Base-by-base conservation (phyloP, 1,140 invertebrate genomes). In the Portunus trituberculatus region DNA sequence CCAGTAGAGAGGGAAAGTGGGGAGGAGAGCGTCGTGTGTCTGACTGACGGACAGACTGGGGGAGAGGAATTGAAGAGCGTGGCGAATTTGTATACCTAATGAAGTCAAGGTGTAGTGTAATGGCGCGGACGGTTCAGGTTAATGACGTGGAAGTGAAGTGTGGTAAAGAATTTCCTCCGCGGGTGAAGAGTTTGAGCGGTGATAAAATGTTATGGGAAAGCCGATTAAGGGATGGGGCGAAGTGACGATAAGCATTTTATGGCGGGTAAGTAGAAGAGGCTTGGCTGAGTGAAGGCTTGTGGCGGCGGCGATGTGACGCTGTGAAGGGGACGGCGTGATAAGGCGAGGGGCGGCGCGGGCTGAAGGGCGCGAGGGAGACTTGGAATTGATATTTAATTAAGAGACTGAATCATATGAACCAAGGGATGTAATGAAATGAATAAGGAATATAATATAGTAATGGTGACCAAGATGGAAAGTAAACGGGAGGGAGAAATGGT, bases 201-300 rank as follows among this genome's bases (percentile, higher is more conserved):
- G 67, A 76, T 76, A n/a, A 76, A 76, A n/a, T 76, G 67, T 76
- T 76, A 76, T 76, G 67, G 67, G 67, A 76, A 76, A 76, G 67
- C 67, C 67, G 67, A 76, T 76, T 76, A 76, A 76, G 67, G 67
- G 67, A 76, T 20, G 67, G 67, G n/a, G 67, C 20, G 67, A 76
- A 76, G 67, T 76, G 67, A 76, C 67, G 67, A 76, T 76, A 76
- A 76, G 67, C 20, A 76, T 76, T 76, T 76, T 76, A n/a, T 25
- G 67, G 25, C 20, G 20, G 67, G 67, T 1, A 76, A 76, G 52
- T 59, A 20, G n/a, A 2, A 7, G 67, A 76, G 67, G 67, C 20
- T 76, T 76, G 67, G n/a, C 12, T 25, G 67, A n/a, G 20, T n/a
- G 67, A n/a, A 59, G 12, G 52, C 20, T 59, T 7, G 67, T 76